Conservation (phyloP, 2,888 invertebrate species). For the Bugulina stolonifera region DNA sequence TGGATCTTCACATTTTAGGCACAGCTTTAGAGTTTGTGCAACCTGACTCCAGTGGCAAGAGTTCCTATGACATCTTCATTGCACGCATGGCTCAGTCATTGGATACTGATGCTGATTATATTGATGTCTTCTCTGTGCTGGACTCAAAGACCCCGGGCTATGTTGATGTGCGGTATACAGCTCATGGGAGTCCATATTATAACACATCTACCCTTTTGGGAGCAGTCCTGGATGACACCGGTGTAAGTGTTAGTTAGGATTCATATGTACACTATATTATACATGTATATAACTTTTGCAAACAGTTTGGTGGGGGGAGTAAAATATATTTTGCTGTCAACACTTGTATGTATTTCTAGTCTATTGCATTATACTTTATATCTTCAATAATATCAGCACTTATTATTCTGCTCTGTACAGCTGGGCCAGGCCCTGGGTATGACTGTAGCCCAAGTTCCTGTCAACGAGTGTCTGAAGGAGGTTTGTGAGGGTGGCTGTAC, state of each 20-base stretch:
- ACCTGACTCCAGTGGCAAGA: slow-evolving; percentile 59
- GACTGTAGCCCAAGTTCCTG: slow-evolving; percentile 94
- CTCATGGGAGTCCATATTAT: slow-evolving; percentile 91
- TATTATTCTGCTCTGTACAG: no score
- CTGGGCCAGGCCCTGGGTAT: slow-evolving; percentile 69
- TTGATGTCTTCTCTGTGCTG: slow-evolving; percentile 94
- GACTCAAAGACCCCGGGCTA: slow-evolving; percentile 70
- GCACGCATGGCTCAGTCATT: slow-evolving; percentile 81
- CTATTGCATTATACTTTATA: no score
- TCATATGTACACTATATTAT: no score
- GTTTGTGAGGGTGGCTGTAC: slow-evolving; percentile 69
- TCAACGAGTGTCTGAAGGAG: slow-evolving; percentile 59
- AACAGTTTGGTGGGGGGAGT: no score
- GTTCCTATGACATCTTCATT: slow-evolving; percentile 81
- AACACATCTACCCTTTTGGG: slow-evolving; percentile 90
- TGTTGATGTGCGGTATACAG: slow-evolving; percentile 80
- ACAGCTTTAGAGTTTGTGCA: slow-evolving; percentile 91
- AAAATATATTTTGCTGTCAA: no score
- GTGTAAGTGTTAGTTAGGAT: slow-evolving; percentile 59
- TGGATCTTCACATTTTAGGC: slow-evolving; percentile 59
- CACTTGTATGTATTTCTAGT: not conserved
- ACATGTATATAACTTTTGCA: no score
- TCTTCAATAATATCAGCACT: no score
- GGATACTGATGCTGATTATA: slow-evolving; percentile 74
- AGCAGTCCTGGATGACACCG: slow-evolving; percentile 68